Evolutionary conservation across 2,888 invertebrate genomes (phyloP), one percentile per base, ranked within the genome.

Genomic region (Apamea anceps): DNA sequence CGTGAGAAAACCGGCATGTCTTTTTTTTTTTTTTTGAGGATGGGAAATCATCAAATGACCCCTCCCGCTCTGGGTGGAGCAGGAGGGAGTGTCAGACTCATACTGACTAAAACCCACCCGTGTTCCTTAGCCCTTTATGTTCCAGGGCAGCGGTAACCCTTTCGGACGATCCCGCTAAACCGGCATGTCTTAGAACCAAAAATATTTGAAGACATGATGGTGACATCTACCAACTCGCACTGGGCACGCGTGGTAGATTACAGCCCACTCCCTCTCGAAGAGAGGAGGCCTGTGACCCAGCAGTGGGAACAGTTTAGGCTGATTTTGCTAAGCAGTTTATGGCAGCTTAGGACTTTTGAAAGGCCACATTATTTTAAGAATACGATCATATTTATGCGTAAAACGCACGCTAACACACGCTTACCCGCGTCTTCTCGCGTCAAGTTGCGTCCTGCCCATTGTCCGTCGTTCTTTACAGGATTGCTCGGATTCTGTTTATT

Each of bases 401-500:
- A 75, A 54, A 37, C 66, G 15, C 4, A n/a, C 42, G 42, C 7
- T 0, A 37, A 45, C 5, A 15, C 13, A 28, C n/a, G 37, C 1
- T 42, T 42, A 21, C 25, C 18, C 66, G 25, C 25, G 48, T 10
- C 18, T 71, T n/a, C 10, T 0, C 25, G 51, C 42, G 25, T 63
- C 37, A 42, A 32, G 3, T 42, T 25, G 25, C 45, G 54, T 67
- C 21, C 25, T 21, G 10, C n/a, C 25, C 21, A 77, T 6, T 85
- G 66, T 60, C 28, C 86, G 81, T 6, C 12, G 48, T 32, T 32
- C 86, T 63, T 87, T 75, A 72, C 15, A 32, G 42, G 79, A 79
- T 80, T 79, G 79, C 75, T 77, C 60, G 57, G 68, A 82, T 82
- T 81, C 73, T 82, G 82, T 88, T 85, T 88, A 86, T 88, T 86